A percentile compares a stretch with the other conserved stretches of the same genome.
Evolutionary conservation across 2,797 vertebrate species (phyloP).

Genomic region (Crenichthys baileyi): DNA sequence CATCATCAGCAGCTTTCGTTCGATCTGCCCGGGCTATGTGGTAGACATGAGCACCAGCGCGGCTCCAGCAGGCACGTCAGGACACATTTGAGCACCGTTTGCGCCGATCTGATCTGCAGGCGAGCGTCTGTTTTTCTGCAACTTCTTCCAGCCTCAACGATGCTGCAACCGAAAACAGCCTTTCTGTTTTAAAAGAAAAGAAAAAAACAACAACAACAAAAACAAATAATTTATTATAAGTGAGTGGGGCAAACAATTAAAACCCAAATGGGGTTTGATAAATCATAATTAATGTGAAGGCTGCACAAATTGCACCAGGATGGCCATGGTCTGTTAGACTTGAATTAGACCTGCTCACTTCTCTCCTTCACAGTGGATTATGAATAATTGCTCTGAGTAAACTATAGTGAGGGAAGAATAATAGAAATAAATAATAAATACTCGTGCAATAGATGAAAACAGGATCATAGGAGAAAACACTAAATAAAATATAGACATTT

Average conservation of each 20-base stretch:
- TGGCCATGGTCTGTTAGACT: slow-evolving; percentile 66
- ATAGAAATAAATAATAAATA: slow-evolving; percentile 45
- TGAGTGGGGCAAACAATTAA: slow-evolving; percentile 55
- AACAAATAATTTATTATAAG: background rate
- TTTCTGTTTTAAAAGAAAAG: slow-evolving; percentile 3
- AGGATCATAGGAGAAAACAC: slow-evolving; percentile 8
- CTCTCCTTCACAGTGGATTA: slow-evolving; percentile 68
- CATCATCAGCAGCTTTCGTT: slow-evolving; percentile 41
- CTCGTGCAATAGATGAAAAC: background rate
- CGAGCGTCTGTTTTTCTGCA: slow-evolving; percentile 8
- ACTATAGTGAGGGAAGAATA: slow-evolving; percentile 41
- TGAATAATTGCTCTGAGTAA: slow-evolving; percentile 63
- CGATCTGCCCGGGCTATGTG: background rate
- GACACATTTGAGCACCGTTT: slow-evolving; percentile 27
- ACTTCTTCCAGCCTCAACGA: slow-evolving; percentile 21
- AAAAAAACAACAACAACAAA: background rate
- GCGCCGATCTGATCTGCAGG: slow-evolving; percentile 1
- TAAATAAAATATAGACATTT: slow-evolving; percentile 8
- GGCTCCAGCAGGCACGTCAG: slow-evolving; percentile 48
- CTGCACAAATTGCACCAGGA: slow-evolving; percentile 64
- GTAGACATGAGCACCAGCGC: slow-evolving; percentile 23
- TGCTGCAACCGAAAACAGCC: slow-evolving; percentile 16
- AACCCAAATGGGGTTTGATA: slow-evolving; percentile 60
- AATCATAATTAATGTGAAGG: slow-evolving; percentile 77
- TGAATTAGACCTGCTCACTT: slow-evolving; percentile 64